Percentiles rank a stretch among this genome's conserved stretches.
phyloP scores from a whole-genome alignment of 2,888 invertebrate genomes.

The Mythimna albipuncta region DNA sequence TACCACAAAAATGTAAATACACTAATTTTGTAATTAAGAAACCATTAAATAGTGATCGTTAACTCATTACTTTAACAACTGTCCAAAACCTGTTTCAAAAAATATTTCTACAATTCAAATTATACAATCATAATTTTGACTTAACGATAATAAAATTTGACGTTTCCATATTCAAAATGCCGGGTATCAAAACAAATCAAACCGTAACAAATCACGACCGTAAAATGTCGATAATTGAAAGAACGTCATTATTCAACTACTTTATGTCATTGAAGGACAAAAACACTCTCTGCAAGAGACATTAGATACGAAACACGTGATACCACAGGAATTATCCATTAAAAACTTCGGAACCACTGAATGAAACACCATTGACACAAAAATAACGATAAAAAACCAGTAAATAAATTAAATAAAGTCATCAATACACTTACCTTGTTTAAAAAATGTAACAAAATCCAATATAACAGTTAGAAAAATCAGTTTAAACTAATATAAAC shows the following conservation, averaged over 20 bases:
- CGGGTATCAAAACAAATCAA: conserved; percentile 27
- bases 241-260: conserved; percentile 8
- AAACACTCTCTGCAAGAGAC: conserved; percentile 25
- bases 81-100: neutral
- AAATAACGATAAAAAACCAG: neutral
- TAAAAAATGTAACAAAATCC: conserved; percentile 39
- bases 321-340: conserved; percentile 24
- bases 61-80: neutral
- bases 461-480: conserved; percentile 30
- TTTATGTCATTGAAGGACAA: conserved; percentile 28
- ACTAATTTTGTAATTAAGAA: neutral
- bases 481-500: conserved; percentile 21
- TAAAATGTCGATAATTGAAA: neutral
- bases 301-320: conserved; percentile 47
- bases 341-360: conserved; percentile 19
- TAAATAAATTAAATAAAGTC: neutral
- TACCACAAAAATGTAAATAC: neutral
- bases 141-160: conserved; percentile 11
- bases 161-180: conserved; percentile 18
- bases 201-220: neutral
- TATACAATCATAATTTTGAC: neutral
- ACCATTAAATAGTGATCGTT: neutral
- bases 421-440: conserved; percentile 44
- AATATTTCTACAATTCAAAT: neutral
- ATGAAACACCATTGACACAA: neutral